Conservation (phyloP, 2,797 vertebrate species). For the Vultur gryphus region DNA sequence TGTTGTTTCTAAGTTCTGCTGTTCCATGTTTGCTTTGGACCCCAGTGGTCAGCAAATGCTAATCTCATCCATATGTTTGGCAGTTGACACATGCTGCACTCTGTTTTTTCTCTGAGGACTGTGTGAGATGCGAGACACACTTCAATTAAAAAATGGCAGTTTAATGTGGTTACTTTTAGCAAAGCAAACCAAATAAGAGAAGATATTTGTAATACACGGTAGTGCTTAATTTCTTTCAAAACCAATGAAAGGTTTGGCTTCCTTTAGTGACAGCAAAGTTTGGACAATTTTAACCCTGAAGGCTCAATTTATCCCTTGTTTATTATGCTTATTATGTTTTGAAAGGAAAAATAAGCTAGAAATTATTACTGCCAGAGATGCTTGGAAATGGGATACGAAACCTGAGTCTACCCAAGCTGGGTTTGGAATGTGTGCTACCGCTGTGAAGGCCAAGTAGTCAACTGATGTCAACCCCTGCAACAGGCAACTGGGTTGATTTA, state of each 20-base stretch:
- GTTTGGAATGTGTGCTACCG: background rate
- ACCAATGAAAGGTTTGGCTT: background rate
- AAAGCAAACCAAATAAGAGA: background rate
- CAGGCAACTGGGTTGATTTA: background rate
- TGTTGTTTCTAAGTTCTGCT: background rate
- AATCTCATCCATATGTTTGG: constrained; percentile 1
- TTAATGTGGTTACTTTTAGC: background rate
- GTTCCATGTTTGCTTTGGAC: background rate
- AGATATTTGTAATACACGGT: background rate
- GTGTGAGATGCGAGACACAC: background rate
- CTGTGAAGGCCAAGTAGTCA: background rate
- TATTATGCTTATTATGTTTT: background rate
- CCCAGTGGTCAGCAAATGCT: background rate
- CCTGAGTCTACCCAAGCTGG: background rate
- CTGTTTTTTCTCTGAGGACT: background rate
- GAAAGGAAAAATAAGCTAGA: constrained; percentile 2
- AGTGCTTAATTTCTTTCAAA: constrained; percentile 8
- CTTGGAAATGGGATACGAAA: background rate
- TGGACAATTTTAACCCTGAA: background rate
- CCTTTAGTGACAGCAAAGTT: background rate
- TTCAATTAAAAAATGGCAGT: background rate
- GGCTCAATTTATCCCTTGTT: background rate
- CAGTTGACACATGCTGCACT: background rate
- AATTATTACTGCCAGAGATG: background rate
- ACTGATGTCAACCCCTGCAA: background rate